These are phyloP conservation scores for Amiota mariae DNA, from an alignment of 2,888 invertebrate genomes.

Conservation along the genomic window DNA sequence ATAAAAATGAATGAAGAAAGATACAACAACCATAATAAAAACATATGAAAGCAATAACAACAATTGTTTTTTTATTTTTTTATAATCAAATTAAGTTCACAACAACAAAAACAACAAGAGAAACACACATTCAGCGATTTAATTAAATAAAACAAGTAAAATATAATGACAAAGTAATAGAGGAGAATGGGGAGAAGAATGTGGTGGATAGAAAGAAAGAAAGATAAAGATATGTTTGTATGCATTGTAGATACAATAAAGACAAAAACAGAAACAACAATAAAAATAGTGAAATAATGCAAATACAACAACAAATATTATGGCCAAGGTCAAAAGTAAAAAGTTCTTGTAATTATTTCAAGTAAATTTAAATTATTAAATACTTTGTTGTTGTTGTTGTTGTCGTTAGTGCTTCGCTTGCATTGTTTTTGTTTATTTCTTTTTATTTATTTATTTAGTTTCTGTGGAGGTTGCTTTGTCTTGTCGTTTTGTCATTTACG, in stretches of 20 bases:
- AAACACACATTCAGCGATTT: background rate
- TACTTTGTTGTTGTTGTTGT: constrained; percentile 35
- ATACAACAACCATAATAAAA: too few species aligned
- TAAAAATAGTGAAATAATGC: constrained; percentile 41
- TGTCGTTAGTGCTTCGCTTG: constrained; percentile 24
- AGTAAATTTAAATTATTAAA: constrained; percentile 43
- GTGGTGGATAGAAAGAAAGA: background rate
- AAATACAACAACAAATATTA: constrained; percentile 43
- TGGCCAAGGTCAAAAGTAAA: constrained; percentile 63
- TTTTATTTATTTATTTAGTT: background rate
- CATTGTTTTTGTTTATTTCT: constrained; percentile 11
- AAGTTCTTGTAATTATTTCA: constrained; percentile 66
- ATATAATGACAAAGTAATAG: too few species aligned
- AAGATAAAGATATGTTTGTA: constrained; percentile 1
- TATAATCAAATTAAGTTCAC: too few species aligned
- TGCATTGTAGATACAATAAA: background rate
- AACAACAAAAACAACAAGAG: too few species aligned
- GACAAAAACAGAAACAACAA: constrained; percentile 16
- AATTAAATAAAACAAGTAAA: too few species aligned
- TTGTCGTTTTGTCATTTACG: background rate
- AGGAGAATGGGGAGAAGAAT: background rate
- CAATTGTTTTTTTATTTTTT: too few species aligned
- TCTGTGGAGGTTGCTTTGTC: constrained; percentile 1
- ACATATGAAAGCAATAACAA: too few species aligned
- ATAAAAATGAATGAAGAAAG: too few species aligned